Percentiles rank a stretch among this genome's conserved stretches.
Conservation (phyloP, 2,797 vertebrate genomes). For the Pelochelys cantorii region DNA sequence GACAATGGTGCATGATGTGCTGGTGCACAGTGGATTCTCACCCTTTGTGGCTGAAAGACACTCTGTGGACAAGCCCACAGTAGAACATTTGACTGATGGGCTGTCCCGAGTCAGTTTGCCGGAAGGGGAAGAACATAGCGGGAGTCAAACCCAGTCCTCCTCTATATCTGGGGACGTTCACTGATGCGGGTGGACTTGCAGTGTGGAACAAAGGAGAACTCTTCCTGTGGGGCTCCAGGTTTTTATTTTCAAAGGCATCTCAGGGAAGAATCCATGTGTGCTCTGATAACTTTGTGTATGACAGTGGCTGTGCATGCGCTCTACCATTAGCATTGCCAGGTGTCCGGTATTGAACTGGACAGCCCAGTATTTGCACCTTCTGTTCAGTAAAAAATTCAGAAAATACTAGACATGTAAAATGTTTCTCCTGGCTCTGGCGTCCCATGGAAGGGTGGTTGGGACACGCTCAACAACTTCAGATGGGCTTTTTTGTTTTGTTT, state of each 20-base stretch:
- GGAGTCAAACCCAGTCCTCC: not conserved
- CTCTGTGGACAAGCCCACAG: not conserved
- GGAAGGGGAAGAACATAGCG: not conserved
- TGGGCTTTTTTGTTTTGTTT: too few relatives aligned
- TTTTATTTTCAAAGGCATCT: not conserved
- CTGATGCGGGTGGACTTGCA: not conserved
- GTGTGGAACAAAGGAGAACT: not conserved
- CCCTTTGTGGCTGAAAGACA: too few relatives aligned
- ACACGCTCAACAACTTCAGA: too few relatives aligned
- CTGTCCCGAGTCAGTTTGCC: not conserved
- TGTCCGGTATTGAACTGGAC: too few relatives aligned
- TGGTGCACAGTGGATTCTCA: too few relatives aligned
- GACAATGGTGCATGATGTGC: too few relatives aligned
- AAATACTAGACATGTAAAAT: too few relatives aligned
- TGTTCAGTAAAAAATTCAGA: too few relatives aligned
- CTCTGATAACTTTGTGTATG: not conserved
- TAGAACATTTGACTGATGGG: not conserved
- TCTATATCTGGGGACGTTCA: not conserved
- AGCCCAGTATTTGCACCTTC: too few relatives aligned
- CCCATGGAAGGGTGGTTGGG: too few relatives aligned
- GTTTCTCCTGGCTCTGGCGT: too few relatives aligned
- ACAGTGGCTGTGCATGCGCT: not conserved
- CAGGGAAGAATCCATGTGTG: not conserved
- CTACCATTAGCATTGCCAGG: too few relatives aligned
- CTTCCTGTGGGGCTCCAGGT: not conserved